A percentile compares a stretch with the other conserved stretches of the same genome.
Evolutionary conservation across 2,797 vertebrate genomes (phyloP).

Genomic region (Hippocampus kuda): DNA sequence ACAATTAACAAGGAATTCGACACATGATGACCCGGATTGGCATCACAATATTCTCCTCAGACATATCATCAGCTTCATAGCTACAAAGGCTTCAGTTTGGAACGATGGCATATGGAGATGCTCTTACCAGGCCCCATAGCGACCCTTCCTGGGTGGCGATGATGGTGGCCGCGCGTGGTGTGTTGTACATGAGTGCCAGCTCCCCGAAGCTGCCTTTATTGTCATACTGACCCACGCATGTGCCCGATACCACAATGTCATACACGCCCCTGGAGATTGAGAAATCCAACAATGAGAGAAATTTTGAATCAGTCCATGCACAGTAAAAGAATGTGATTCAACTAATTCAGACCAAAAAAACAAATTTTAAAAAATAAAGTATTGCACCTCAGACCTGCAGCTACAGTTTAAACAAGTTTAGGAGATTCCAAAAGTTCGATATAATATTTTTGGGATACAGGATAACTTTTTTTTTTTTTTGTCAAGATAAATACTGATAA

Average conservation of each 20-base stretch:
- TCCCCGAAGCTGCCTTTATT: conserved; percentile 93
- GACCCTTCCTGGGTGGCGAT: conserved; percentile 78
- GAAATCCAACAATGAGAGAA: neutral
- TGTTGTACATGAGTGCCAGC: conserved; percentile 96
- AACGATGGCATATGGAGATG: neutral
- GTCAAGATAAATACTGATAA: no score
- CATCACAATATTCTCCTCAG: neutral
- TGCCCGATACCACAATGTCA: conserved; percentile 81
- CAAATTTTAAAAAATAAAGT: neutral
- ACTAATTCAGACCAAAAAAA: neutral
- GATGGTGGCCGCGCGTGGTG: conserved; percentile 88
- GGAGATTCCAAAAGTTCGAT: neutral
- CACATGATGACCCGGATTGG: neutral
- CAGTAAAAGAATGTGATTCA: neutral
- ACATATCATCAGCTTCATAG: neutral
- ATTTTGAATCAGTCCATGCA: neutral
- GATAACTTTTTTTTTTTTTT: no score
- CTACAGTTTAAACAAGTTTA: neutral
- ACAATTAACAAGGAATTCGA: neutral
- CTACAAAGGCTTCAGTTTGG: neutral
- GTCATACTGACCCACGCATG: conserved; percentile 85
- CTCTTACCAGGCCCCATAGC: conserved; percentile 89
- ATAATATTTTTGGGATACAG: neutral
- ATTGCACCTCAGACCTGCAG: neutral
- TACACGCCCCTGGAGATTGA: conserved; percentile 73